phyloP scores from a whole-genome alignment of 2,113 vertebrate genomes.

The Ciconia boyciana region DNA sequence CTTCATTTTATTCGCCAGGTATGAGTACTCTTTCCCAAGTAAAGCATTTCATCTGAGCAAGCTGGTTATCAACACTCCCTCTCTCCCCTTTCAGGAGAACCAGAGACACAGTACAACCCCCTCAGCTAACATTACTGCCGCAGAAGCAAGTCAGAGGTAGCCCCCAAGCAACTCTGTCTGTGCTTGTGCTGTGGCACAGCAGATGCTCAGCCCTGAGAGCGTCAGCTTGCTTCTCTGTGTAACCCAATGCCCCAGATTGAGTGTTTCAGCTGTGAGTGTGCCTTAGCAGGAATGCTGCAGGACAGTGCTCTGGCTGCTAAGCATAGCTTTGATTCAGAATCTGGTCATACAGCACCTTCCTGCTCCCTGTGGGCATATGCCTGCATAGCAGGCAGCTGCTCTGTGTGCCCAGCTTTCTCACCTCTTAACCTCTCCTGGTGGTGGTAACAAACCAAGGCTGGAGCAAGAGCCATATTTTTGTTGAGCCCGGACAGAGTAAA shows the following conservation, averaged over 20 bases:
- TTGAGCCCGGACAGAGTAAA: background rate
- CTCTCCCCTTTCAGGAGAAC: background rate
- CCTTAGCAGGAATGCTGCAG: background rate
- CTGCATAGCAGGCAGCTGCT: background rate
- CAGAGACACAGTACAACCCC: background rate
- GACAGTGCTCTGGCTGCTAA: background rate
- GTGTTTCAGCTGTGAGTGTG: constrained; percentile 11
- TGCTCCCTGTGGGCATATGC: background rate
- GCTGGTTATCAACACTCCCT: background rate
- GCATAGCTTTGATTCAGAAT: background rate
- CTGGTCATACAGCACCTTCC: background rate
- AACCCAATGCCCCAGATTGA: constrained; percentile 2
- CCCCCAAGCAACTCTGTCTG: no score
- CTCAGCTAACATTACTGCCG: background rate
- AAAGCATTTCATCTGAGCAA: background rate
- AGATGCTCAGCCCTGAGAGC: background rate
- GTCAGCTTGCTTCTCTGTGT: background rate
- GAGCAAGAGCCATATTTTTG: background rate
- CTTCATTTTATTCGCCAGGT: background rate
- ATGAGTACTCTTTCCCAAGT: background rate
- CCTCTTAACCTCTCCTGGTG: background rate
- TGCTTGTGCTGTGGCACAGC: background rate
- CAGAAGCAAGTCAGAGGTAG: background rate
- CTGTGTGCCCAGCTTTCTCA: background rate
- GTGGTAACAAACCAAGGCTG: background rate